Base-by-base conservation (phyloP, 2,797 vertebrate species). In the Danio choprae region DNA sequence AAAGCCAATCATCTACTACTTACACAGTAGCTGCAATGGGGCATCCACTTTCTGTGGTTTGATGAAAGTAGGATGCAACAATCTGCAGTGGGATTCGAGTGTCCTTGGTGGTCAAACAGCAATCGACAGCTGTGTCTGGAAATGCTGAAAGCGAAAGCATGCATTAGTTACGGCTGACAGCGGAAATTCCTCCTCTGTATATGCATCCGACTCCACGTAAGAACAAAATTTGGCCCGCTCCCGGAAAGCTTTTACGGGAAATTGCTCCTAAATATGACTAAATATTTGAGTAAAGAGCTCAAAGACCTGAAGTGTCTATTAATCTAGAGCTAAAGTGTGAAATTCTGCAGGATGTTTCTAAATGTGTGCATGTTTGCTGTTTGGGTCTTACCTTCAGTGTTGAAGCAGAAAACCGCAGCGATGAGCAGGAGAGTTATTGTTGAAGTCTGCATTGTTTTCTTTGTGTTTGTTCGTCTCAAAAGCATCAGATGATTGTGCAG, bases 11-110 rank as follows among this genome's bases (percentile, higher is more conserved):
- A 48, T 38, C 41, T 4, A 59, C 51, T 22, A 79, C 87, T 82
- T 79, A 88, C 87, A 88, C 64, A 36, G 87, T 87, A 10, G 87
- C 87, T 38, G 67, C 16, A 43, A 87, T 56, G 51, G 12, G 5
- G 65, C 87, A 88, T 7, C 80, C 85, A 4, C 29, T 48, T 0
- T 81, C 72, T 40, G 13, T 3, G 18, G n/a, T 70, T 67, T 86
- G 84, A n/a, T 83, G 29, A 10, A 11, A 11, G 62, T 85, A 85
- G 4, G 73, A 63, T 5, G 5, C 51, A 22, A 58, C 20, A 0
- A 83, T 74, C 10, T 75, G 36, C 0, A 71, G 60, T 12, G 87
- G 85, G 44, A 88, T 44, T 0, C 22, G 18, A 8, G 7, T 18
- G 0, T 62, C 62, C 1, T 20, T 81, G 44, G 83, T 85, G 18